Conservation (phyloP, 2,797 vertebrate species). For the Enteromius viviparus region DNA sequence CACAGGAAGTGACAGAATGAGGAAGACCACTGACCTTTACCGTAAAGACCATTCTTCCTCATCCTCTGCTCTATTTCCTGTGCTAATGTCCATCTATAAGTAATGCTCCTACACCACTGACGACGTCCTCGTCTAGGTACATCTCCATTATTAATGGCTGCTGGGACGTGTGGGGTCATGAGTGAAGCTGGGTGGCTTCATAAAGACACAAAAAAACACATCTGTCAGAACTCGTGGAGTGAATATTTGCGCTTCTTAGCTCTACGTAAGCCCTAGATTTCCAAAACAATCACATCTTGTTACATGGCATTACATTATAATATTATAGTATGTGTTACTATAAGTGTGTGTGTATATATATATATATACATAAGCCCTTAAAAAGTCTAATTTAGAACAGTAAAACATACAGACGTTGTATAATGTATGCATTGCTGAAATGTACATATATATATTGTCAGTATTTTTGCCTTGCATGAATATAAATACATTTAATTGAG, state of each 20-base stretch:
- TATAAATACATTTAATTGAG: background rate
- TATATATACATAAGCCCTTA: no score
- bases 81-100: conserved; percentile 56
- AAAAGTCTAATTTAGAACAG: no score
- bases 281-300: background rate
- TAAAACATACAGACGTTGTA: no score
- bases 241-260: background rate
- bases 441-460: background rate
- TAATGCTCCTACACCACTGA: conserved; percentile 45
- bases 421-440: no score
- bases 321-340: background rate
- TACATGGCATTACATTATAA: background rate
- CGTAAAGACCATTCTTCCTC: conserved; percentile 22
- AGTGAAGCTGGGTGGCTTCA: conserved; percentile 38
- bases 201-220: conserved; percentile 21
- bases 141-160: conserved; percentile 50
- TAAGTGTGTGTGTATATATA: no score
- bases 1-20: conserved; percentile 29
- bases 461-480: background rate
- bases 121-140: conserved; percentile 15
- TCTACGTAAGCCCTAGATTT: background rate
- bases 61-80: conserved; percentile 40
- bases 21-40: conserved; percentile 40
- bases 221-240: background rate
- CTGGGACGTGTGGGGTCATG: conserved; percentile 17